Base-by-base conservation (phyloP, 2,113 vertebrate species). In the Daubentonia madagascariensis region DNA sequence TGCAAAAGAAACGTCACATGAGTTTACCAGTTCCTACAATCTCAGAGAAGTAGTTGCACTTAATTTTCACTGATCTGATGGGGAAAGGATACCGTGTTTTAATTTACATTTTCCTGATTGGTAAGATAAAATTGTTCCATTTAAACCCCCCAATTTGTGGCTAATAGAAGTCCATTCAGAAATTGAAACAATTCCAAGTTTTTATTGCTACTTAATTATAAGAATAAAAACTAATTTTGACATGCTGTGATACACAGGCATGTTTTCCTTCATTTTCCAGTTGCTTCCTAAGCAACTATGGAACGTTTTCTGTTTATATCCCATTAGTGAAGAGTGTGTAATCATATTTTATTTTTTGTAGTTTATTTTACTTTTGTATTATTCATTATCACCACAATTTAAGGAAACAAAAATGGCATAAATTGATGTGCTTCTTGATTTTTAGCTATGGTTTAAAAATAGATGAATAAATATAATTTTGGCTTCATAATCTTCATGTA, bases 191-290 rank as follows among this genome's bases (percentile, higher is more conserved):
- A 83, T 90, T 95, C 35, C 45, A 73, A 73, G 37, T 72, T 93
- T 93, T 85, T 88, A 93, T 54, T 95, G 59, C 23, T 89, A 75
- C 76, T 73, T 93, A 84, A 73, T 96, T 96, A 76, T 75, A 65
- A 73, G 45, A 70, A 68, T 87, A 91, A 68, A 92, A 91, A 80
- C 70, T 92, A 92, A 78, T 89, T 83, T 57, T 96, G 37, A 70
- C 14, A 94, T 72, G 32, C 48, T 80, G 5, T 79, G 35, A 76
- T 81, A 92, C 6, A 81, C 11, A 87, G 25, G 28, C 32, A 84
- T 84, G 68, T 92, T 93, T 85, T 73, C 18, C 65, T 79, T 83
- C 8, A 54, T 57, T 75, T 96, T 80, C 32, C 12, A 79, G 37
- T 76, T 91, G 40, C 37, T 86, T 85, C 65, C 5, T 65, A 45